Percentiles rank a stretch among this genome's conserved stretches.
Conservation (phyloP, 1,140 invertebrate species). For the Philopotamus ludificatus region DNA sequence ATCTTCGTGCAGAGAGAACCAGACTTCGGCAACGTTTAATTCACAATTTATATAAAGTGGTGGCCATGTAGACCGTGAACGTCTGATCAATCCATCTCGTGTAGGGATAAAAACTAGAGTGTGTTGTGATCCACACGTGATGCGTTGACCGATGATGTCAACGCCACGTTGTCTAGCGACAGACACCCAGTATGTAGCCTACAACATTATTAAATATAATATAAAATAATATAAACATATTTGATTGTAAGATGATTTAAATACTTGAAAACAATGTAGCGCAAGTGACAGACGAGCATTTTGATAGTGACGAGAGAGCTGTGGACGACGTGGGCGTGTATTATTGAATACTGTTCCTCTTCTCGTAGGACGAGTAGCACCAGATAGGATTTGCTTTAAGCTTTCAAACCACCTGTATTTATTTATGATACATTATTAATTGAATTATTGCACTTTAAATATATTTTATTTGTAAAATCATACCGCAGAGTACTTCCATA, state of each 20-base stretch:
- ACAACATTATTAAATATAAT: background rate
- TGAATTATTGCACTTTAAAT: too few relatives aligned
- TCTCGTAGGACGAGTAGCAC: conserved; percentile 89
- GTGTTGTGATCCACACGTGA: conserved; percentile 85
- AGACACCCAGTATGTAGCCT: conserved; percentile 98
- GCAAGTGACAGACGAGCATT: conserved; percentile 82
- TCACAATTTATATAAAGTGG: conserved; percentile 92
- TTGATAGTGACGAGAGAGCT: conserved; percentile 91
- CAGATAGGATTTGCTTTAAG: conserved; percentile 92
- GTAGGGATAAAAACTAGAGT: conserved; percentile 72
- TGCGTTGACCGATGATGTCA: conserved; percentile 82
- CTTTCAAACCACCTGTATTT: conserved; percentile 91
- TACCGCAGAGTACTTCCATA: conserved; percentile 84
- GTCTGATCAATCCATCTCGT: conserved; percentile 81
- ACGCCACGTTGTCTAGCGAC: conserved; percentile 94
- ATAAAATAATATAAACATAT: background rate
- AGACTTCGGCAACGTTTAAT: conserved; percentile 85
- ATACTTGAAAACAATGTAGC: conserved; percentile 84
- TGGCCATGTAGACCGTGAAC: conserved; percentile 87
- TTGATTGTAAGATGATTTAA: background rate
- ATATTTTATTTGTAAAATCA: too few relatives aligned
- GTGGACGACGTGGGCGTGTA: conserved; percentile 78
- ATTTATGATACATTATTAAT: too few relatives aligned
- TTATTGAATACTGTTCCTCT: conserved; percentile 87
- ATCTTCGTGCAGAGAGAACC: conserved; percentile 73